Evolutionary conservation across 2,888 invertebrate species (phyloP).

Genomic region (Auanema sp.): DNA sequence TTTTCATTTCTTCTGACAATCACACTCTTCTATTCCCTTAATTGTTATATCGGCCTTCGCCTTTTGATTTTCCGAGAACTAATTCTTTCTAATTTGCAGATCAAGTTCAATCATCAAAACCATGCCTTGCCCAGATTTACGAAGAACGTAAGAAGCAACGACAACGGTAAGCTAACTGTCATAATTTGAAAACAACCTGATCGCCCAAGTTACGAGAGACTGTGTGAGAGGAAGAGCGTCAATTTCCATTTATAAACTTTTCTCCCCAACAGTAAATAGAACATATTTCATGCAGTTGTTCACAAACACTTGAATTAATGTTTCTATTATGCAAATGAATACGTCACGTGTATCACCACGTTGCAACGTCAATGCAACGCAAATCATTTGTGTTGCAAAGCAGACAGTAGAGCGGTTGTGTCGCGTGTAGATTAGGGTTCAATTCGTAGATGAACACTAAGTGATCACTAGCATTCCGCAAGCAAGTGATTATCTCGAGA

Average conservation of each 20-base stretch:
- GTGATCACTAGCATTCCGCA: no score
- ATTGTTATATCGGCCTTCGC: neutral
- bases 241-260: neutral
- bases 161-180: conserved; percentile 27
- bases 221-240: neutral
- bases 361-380: no score
- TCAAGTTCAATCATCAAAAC: conserved; percentile 41
- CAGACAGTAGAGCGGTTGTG: no score
- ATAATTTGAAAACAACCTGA: neutral
- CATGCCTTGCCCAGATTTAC: conserved; percentile 45
- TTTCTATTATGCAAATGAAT: no score
- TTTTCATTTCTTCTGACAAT: no score
- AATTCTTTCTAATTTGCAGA: conserved; percentile 26
- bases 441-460: no score
- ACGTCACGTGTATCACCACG: no score
- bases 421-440: no score
- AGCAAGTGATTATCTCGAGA: no score
- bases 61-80: no score
- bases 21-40: conserved; percentile 1
- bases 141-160: conserved; percentile 43
- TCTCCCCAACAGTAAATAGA: neutral
- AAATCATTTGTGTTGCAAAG: no score
- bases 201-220: neutral
- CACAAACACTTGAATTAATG: neutral
- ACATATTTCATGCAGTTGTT: neutral